phyloP scores from a whole-genome alignment of 2,797 vertebrate genomes.

The Epinephelus coioides region DNA sequence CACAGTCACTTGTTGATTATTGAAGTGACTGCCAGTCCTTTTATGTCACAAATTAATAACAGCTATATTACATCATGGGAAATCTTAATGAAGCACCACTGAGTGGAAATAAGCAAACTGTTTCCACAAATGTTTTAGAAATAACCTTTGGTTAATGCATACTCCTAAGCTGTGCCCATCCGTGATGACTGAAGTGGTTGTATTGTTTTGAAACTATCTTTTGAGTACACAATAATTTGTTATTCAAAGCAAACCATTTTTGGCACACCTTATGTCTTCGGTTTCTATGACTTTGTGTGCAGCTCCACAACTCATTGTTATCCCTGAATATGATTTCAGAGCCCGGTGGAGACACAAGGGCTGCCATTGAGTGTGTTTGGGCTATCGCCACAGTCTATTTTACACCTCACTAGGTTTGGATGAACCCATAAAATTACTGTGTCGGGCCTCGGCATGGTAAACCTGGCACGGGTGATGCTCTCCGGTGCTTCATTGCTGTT shows the following conservation, averaged over 20 bases:
- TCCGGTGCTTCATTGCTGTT: slow-evolving; percentile 58
- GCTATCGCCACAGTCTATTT: slow-evolving; percentile 84
- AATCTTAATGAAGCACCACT: slow-evolving; percentile 1
- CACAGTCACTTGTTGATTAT: slow-evolving; percentile 1
- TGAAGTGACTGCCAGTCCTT: background rate
- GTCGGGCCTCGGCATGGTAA: slow-evolving; percentile 68
- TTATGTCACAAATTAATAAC: background rate
- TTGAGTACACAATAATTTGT: slow-evolving; percentile 34
- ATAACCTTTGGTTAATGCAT: background rate
- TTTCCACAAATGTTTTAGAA: background rate
- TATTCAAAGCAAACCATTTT: slow-evolving; percentile 49
- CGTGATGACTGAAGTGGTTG: slow-evolving; percentile 15
- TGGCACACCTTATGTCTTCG: slow-evolving; percentile 21
- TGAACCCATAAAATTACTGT: slow-evolving; percentile 80
- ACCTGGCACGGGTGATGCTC: slow-evolving; percentile 61
- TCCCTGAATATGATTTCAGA: slow-evolving; percentile 78
- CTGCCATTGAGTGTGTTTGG: slow-evolving; percentile 71
- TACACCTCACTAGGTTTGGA: slow-evolving; percentile 85
- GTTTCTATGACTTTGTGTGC: slow-evolving; percentile 46
- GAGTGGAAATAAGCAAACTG: background rate
- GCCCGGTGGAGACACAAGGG: slow-evolving; percentile 70
- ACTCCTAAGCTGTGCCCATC: background rate
- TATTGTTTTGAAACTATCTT: slow-evolving; percentile 28
- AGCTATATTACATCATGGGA: background rate
- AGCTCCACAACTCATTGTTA: slow-evolving; percentile 71